Base-by-base conservation (phyloP, 2,888 invertebrate species). In the Lepas anatifera region DNA sequence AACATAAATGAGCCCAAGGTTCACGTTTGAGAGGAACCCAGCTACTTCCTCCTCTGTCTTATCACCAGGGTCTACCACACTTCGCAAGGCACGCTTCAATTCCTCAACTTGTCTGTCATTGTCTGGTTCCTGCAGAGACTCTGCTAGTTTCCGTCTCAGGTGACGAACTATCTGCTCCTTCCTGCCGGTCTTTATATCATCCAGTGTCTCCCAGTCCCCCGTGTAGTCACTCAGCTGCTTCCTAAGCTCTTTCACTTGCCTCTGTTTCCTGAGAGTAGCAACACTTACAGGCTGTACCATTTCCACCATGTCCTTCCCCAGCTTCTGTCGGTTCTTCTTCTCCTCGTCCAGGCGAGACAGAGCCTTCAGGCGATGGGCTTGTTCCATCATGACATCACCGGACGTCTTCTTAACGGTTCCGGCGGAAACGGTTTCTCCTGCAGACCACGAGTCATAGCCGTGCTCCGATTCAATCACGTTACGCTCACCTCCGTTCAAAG, bases 1-100 rank as follows among this genome's bases (percentile, higher is more conserved):
- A 10, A 76, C 76, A 70, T 76, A 76, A 58, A 76, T 76, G 37
- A 75, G 73, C 10, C 76, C 76, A 41, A 76, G 71, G 69, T 74
- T 76, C 27, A 76, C 73, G 70, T 75, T 76, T 41, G 74, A 75
- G 32, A 35, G 43, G 70, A 52, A 41, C 11, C 41, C 39, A 4
- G 71, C 67, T 41, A 71, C 71, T 46, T 71, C 70, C 18, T 71
- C 74, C 37, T 75, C 73, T n/a, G n/a, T n/a, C n/a, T n/a, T n/a
- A n/a, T n/a, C n/a, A n/a, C n/a, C n/a, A n/a, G n/a, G n/a, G 68
- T 78, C 77, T 27, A 72, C 67, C 7, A 76, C 73, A 68, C 74
- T 74, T 11, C 75, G 74, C 18, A 77, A 69, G 43, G 73, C 74
- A 13, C 70, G 69, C 68, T 75, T 69, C 25, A 76, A 72, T 18